Evolutionary conservation across 2,113 vertebrate species (phyloP), one percentile per base, ranked within the genome.

Genomic region (Cromileptes altivelis): DNA sequence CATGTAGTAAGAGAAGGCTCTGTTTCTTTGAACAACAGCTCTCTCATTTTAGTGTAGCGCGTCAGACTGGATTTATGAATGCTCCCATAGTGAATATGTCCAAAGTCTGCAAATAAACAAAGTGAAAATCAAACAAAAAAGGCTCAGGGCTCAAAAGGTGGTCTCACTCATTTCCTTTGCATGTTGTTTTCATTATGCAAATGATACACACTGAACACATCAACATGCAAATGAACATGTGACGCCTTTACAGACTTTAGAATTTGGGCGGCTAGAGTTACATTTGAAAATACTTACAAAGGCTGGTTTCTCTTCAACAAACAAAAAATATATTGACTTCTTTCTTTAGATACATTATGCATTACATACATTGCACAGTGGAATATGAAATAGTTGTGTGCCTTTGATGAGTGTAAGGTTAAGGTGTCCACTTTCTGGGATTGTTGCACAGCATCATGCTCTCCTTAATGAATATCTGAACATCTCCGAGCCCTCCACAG

Each of bases 401-500:
- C 30, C 53, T 74, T 58, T 64, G 50, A 37, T 50, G n/a, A 65
- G 40, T 23, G 4, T 53, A 2, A 14, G 12, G 18, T 37, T 47
- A 23, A 56, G 37, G 56, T 40, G 69, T 65, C 67, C 62, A 21
- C 25, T 70, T 45, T 23, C 45, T 23, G 21, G 8, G 12, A 58
- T 62, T 56, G 21, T 62, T 65, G 55, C 52, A n/a, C 18, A 21
- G 49, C 13, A 17, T 61, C 55, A n/a, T 13, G 3, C 17, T 49
- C 33, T 74, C 50, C 30, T 78, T 67, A 70, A 85, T 87, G 68
- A 84, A 76, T 81, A 85, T 83, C 68, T 81, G 81, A 90, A 76
- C 68, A 80, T 90, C 67, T 85, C 67, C 0, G 67, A 53, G 81
- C 30, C 18, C 37, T 58, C 18, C 1, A 3, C 64, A 17, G 45